Evolutionary conservation across 2,888 invertebrate genomes (phyloP), one percentile per base, ranked within the genome.

Genomic region (Euproctis similis): DNA sequence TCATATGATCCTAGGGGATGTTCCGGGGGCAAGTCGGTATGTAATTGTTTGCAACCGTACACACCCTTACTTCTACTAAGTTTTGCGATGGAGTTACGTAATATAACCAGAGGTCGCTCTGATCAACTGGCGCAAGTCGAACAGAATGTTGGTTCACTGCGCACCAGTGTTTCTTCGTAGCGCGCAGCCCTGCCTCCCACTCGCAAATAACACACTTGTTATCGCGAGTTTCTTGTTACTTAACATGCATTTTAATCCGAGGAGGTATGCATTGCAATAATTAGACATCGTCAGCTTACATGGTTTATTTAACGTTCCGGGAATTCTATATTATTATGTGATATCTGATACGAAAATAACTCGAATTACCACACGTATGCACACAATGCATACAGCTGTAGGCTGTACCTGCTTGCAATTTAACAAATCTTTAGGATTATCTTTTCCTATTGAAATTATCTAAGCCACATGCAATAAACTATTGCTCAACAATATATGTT

Each of bases 121-220:
- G 75, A 72, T 74, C 73, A 70, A 74, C 60, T 69, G 77, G 82
- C 84, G 82, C 84, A 82, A 77, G 80, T 78, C 80, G 64, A 68
- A 68, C 74, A 73, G 75, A 77, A 72, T 76, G 73, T 77, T 75
- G 75, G 75, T 74, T 73, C 70, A 77, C 80, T 80, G 82, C 84
- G 84, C 82, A 80, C 67, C 68, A 67, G 65, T 61, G 59, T 54
- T 70, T 59, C 62, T 63, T 55, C 53, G 66, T 50, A 46, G 61
- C 58, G 77, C 78, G 77, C 78, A 75, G 71, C 66, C 69, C 61
- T 68, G 49, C 76, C 80, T 78, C 78, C 77, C 76, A 78, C 81
- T 76, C 67, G 55, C 59, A 42, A 50, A 57, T 63, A 62, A 58
- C 63, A 59, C 55, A 62, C 66, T 59, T 71, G 69, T 70, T 73